Base-by-base conservation (phyloP, 2,888 invertebrate genomes). In the Odontocerum albicorne region DNA sequence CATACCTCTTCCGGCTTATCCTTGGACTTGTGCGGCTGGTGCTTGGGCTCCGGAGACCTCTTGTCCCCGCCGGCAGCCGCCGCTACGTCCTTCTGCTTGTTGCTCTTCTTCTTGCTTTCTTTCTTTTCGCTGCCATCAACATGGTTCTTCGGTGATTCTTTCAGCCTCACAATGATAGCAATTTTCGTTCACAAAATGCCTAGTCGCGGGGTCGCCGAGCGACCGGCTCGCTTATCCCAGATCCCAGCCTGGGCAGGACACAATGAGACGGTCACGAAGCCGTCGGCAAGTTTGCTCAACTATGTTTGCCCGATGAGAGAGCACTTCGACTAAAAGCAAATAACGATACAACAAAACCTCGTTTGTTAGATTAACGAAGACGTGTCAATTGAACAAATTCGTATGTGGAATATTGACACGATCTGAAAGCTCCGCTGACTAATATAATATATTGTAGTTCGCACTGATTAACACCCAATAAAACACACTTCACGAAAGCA, bases 101-200 rank as follows among this genome's bases (percentile, higher is more conserved):
- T 75, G 66, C 71, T 79, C 75, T 83, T 83, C 77, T 81, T 81
- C 74, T 82, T 83, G 73, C 71, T 75, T 78, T 81, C 82, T 75
- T 81, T 78, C 75, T 79, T 79, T 75, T 79, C 72, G 72, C 77
- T 68, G 66, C 75, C 72, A 70, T 79, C 82, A 72, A 79, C 82
- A 81, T 82, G 79, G 71, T 72, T 78, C 70, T 79, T 79, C 67
- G 77, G 73, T 64, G 78, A 72, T 75, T 83, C 84, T 72, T 83
- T 83, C 72, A 83, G 79, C 75, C 83, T 78, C 83, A 84, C 84
- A 79, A 84, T 84, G 82, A 80, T 79, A 73, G 80, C 83, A 68
- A 74, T 82, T 70, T 64, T 62, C 46, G 54, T 38, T 52, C 49
- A 50, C 49, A 53, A 53, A 56, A 44, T 32, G 36, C 49, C 32